Percentiles rank a stretch among this genome's conserved stretches.
Conservation (phyloP, 1,140 invertebrate species). For the Berghia stephanieae region DNA sequence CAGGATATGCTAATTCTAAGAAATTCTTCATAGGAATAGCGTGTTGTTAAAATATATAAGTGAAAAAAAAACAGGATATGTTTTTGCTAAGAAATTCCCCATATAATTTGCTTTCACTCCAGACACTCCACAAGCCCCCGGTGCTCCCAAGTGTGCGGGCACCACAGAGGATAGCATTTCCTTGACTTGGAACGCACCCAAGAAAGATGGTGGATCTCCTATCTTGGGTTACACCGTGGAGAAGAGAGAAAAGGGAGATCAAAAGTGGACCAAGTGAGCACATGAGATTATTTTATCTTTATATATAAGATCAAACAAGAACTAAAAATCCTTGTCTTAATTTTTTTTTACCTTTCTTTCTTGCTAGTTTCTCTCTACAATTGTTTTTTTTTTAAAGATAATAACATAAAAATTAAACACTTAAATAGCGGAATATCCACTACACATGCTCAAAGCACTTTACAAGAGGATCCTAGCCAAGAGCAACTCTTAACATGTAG, state of each 20-base stretch:
- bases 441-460: too few species aligned
- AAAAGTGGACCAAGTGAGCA: constrained; percentile 66
- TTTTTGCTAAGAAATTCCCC: too few species aligned
- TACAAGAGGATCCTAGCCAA: too few species aligned
- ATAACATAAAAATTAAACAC: too few species aligned
- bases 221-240: constrained; percentile 92
- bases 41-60: too few species aligned
- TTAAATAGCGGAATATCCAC: too few species aligned
- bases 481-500: too few species aligned
- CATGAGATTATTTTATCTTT: background rate
- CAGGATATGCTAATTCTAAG: too few species aligned
- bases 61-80: too few species aligned
- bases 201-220: constrained; percentile 80
- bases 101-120: constrained; percentile 28
- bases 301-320: too few species aligned
- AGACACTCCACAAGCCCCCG: constrained; percentile 89
- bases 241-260: constrained; percentile 81
- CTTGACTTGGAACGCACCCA: constrained; percentile 90
- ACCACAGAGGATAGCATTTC: constrained; percentile 94
- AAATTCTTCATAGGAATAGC: too few species aligned
- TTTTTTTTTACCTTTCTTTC: background rate
- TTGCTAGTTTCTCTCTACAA: background rate
- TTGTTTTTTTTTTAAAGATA: too few species aligned
- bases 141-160: constrained; percentile 84
- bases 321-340: background rate